phyloP scores from a whole-genome alignment of 2,888 invertebrate species.

The Cybosia mesomella region DNA sequence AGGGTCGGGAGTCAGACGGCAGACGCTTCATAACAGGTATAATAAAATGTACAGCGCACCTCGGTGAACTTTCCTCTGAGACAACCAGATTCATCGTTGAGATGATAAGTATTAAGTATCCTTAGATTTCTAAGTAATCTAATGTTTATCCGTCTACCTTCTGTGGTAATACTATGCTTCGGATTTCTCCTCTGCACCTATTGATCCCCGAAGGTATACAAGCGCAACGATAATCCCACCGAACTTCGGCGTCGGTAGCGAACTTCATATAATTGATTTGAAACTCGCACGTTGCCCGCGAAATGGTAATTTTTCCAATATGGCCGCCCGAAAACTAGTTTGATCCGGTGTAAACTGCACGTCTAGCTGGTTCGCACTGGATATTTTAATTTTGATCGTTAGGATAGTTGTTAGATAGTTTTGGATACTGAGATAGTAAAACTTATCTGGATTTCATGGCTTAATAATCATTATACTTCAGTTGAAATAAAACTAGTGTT shows the following conservation, averaged over 20 bases:
- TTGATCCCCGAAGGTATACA: slow-evolving; percentile 3
- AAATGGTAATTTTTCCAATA: slow-evolving; percentile 55
- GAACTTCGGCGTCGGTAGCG: slow-evolving; percentile 38
- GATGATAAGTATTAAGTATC: too few species aligned
- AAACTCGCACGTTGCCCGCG: slow-evolving; percentile 45
- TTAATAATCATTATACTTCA: background rate
- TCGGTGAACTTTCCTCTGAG: too few species aligned
- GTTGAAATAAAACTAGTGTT: too few species aligned
- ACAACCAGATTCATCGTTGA: too few species aligned
- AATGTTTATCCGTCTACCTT: too few species aligned
- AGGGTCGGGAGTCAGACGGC: too few species aligned
- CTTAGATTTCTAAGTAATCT: too few species aligned
- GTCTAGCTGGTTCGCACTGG: slow-evolving; percentile 33
- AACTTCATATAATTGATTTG: slow-evolving; percentile 48
- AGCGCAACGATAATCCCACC: slow-evolving; percentile 39
- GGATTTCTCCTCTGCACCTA: background rate
- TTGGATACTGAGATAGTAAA: background rate
- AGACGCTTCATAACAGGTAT: too few species aligned
- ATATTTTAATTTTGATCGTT: slow-evolving; percentile 44
- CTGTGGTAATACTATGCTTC: too few species aligned
- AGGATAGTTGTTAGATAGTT: background rate
- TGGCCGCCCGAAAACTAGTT: slow-evolving; percentile 43
- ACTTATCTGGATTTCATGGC: background rate
- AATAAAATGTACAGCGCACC: too few species aligned
- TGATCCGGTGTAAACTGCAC: slow-evolving; percentile 33